Evolutionary conservation across 2,797 vertebrate genomes (phyloP), one percentile per base, ranked within the genome.

Genomic region (Chloroceryle amazona): DNA sequence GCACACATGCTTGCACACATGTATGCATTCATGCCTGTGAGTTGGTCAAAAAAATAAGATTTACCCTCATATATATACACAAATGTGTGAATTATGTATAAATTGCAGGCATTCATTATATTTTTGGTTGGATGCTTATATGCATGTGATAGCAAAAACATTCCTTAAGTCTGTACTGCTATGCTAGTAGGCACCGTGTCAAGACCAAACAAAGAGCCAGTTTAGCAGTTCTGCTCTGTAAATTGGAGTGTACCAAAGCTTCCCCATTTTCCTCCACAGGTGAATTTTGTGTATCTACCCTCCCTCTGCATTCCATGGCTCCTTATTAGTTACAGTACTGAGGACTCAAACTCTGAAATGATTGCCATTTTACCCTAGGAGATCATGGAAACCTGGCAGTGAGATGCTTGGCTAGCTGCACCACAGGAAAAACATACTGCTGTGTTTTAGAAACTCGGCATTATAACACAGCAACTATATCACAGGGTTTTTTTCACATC

Each of bases 191-290:
- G 92, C 92, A 96, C 83, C 33, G 61, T 86, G 93, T 95, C 97
- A 97, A 96, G 89, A 82, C 10, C 60, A 87, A 94, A 97, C 87
- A 97, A 97, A 97, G 95, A 97, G 46, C 75, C 83, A 95, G 46
- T 97, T 96, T 87, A 97, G 94, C 70, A 89, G 47, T 58, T 68
- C 65, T 83, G 35, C 81, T 87, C 80, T 72, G 8, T 18, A 71
- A 80, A 57, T 9, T 81, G 57, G 58, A 94, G 49, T 17, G 25
- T 29, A 61, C 81, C 78, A 81, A 93, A 91, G 61, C 54, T 78
- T 89, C 70, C 67, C 37, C 72, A 62, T 81, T 96, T 95, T 86
- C 51, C 74, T 94, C 67, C 83, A 75, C 73, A 93, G 92, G 93
- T 95, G 89, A 94, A 85, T 85, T 87, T 86, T 94, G 80, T 96